phyloP scores from a whole-genome alignment of 2,113 vertebrate species.

The Grantiella picta region DNA sequence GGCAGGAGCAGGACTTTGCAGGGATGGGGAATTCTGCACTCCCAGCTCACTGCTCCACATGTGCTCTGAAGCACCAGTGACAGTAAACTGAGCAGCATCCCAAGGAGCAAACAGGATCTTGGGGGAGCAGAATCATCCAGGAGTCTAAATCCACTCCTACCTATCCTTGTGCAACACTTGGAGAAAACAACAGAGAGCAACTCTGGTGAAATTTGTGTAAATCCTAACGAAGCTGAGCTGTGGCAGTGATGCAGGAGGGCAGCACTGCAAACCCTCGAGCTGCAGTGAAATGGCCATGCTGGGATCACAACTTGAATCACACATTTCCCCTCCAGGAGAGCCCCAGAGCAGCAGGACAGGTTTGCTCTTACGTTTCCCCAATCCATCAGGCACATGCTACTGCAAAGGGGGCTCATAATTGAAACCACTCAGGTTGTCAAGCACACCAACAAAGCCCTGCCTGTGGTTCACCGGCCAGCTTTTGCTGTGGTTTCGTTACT shows the following conservation, averaged over 20 bases:
- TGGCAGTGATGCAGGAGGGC: background rate
- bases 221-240: background rate
- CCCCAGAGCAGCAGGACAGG: background rate
- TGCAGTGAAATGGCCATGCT: background rate
- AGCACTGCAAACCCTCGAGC: background rate
- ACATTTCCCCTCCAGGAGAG: background rate
- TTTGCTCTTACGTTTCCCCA: background rate
- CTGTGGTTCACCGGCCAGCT: background rate
- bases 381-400: background rate
- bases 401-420: background rate
- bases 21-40: background rate
- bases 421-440: background rate
- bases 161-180: background rate
- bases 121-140: background rate
- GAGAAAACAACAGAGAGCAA: background rate
- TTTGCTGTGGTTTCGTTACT: background rate
- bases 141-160: background rate
- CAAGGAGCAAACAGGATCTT: background rate
- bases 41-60: background rate
- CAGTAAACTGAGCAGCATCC: background rate
- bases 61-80: background rate
- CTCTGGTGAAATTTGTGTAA: background rate
- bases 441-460: background rate
- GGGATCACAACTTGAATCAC: background rate
- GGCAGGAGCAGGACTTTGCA: background rate